Evolutionary conservation across 2,797 vertebrate genomes (phyloP).

Genomic region (Odontamblyopus rebecca): DNA sequence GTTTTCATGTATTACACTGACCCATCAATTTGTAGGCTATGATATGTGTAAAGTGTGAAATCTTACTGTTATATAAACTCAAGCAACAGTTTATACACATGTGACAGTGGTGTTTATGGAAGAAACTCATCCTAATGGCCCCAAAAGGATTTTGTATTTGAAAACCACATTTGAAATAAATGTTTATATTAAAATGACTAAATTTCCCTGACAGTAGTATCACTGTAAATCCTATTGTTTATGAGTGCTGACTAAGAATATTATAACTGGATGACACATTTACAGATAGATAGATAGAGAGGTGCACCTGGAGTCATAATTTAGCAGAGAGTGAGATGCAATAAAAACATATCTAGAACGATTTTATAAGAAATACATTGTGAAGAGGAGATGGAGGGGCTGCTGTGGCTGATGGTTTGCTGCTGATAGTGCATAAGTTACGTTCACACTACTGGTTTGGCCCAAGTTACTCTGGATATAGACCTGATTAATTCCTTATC

Average conservation of each 20-base stretch:
- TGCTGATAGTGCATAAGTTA: not conserved
- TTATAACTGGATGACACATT: not conserved
- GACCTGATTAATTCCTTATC: no score
- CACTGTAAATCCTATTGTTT: not conserved
- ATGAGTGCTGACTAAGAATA: not conserved
- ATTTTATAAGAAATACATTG: not conserved
- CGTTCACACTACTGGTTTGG: not conserved
- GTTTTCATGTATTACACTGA: not conserved
- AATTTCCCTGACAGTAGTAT: not conserved
- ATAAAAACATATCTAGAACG: not conserved
- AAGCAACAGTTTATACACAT: slow-evolving; percentile 4
- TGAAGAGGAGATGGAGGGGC: not conserved
- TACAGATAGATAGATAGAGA: not conserved
- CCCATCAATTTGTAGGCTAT: not conserved
- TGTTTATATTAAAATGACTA: not conserved
- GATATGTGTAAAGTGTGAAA: not conserved
- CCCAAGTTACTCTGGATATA: not conserved
- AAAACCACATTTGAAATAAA: slow-evolving; percentile 8
- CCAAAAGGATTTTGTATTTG: not conserved
- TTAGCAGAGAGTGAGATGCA: not conserved
- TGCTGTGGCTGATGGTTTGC: no score
- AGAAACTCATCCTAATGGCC: not conserved
- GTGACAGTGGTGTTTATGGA: not conserved
- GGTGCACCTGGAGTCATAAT: not conserved
- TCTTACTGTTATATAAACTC: not conserved